phyloP scores from a whole-genome alignment of 2,113 vertebrate species.

The Terrapene triunguis region DNA sequence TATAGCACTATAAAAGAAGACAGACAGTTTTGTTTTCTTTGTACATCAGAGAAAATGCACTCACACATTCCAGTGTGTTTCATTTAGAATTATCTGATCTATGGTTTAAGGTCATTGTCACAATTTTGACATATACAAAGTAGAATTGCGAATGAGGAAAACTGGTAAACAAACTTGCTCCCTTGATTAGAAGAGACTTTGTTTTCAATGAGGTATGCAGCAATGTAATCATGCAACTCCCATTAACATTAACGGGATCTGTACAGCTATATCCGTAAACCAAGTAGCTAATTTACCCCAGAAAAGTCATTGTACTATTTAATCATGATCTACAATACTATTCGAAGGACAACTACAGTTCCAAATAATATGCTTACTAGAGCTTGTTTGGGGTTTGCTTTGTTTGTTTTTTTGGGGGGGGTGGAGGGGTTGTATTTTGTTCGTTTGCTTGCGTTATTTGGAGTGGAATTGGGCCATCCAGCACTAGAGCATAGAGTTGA shows the following conservation, averaged over 20 bases:
- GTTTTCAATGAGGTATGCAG: background rate
- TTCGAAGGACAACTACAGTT: background rate
- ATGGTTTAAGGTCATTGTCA: background rate
- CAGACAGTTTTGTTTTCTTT: background rate
- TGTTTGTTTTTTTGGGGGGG: background rate
- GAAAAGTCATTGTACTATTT: slow-evolving; percentile 13
- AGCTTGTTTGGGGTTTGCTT: too few species aligned
- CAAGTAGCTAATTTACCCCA: background rate
- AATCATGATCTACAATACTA: slow-evolving; percentile 4
- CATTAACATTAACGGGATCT: slow-evolving; percentile 10
- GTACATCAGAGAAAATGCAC: slow-evolving; percentile 14
- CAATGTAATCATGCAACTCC: background rate
- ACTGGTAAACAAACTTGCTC: background rate
- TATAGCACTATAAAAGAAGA: background rate
- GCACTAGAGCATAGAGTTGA: background rate
- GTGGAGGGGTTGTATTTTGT: background rate
- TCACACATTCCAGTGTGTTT: background rate
- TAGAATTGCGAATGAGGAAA: background rate
- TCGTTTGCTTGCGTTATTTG: background rate
- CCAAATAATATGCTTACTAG: background rate
- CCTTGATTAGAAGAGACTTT: slow-evolving; percentile 20
- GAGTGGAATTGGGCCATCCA: background rate
- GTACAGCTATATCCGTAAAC: background rate
- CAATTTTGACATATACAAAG: slow-evolving; percentile 8
- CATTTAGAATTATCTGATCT: slow-evolving; percentile 47